These are phyloP conservation scores for Orthosia gothica DNA, from an alignment of 2,888 invertebrate species.

Conservation along the genomic window DNA sequence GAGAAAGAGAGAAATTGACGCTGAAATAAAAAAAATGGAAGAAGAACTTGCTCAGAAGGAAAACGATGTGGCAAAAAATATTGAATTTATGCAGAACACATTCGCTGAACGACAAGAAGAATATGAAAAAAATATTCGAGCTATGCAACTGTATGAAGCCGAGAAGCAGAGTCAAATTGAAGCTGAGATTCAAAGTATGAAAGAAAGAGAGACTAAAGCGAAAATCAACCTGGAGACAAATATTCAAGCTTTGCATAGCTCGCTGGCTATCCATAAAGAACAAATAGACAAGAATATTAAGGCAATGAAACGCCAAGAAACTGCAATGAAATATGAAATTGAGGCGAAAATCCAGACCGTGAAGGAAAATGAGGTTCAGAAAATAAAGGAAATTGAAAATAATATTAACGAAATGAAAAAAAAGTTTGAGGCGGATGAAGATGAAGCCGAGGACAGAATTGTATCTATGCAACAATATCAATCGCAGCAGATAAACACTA, in stretches of 20 bases:
- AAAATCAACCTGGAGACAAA: constrained; percentile 18
- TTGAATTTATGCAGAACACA: constrained; percentile 4
- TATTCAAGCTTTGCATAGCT: constrained; percentile 13
- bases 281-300: constrained; percentile 20
- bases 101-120: constrained; percentile 17
- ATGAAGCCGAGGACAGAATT: constrained; percentile 42
- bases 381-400: constrained; percentile 28
- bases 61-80: not conserved
- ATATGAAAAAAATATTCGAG: constrained; percentile 1
- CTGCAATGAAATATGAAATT: constrained; percentile 7
- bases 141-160: constrained; percentile 9
- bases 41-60: not conserved
- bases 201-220: constrained; percentile 18
- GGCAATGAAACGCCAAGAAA: constrained; percentile 10
- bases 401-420: constrained; percentile 29
- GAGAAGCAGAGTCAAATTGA: constrained; percentile 17
- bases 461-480: constrained; percentile 27
- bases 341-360: constrained; percentile 20
- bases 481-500: constrained; percentile 7
- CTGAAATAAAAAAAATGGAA: constrained; percentile 18
- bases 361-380: constrained; percentile 14
- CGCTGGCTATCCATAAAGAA: constrained; percentile 6
- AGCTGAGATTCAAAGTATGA: constrained; percentile 23
- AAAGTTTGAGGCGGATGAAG: constrained; percentile 24
- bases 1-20: constrained; percentile 13